A percentile compares a stretch with the other conserved stretches of the same genome.
Conservation (phyloP, 2,888 invertebrate genomes). For the Chymomyza fuscimana region DNA sequence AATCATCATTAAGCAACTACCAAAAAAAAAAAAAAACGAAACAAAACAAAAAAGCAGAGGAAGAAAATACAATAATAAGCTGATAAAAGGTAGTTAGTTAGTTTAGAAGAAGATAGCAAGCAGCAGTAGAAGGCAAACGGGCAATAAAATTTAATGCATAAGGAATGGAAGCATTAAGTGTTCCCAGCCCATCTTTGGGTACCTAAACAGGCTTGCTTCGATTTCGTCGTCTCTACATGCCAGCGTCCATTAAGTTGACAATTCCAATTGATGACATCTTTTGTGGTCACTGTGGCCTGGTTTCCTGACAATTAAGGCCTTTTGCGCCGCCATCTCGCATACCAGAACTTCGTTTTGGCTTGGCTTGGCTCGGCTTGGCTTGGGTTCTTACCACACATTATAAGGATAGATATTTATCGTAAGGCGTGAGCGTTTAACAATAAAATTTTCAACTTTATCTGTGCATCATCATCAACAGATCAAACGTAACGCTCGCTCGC, state of each 20-base stretch:
- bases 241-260: conserved; percentile 53
- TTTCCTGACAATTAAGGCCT: background rate
- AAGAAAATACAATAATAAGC: conserved; percentile 6
- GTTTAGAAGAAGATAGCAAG: too few species aligned
- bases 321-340: background rate
- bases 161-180: background rate
- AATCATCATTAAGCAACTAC: conserved; percentile 11
- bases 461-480: conserved; percentile 42
- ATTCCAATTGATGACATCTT: conserved; percentile 71
- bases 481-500: conserved; percentile 61
- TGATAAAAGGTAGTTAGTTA: background rate
- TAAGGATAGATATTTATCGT: conserved; percentile 52
- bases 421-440: conserved; percentile 49
- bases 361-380: background rate
- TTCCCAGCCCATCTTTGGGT: background rate
- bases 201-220: too few species aligned
- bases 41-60: background rate
- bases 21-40: background rate
- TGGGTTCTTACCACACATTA: background rate
- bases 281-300: conserved; percentile 48
- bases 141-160: conserved; percentile 64
- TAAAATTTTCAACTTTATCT: conserved; percentile 69
- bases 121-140: conserved; percentile 1
- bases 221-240: too few species aligned
- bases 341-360: background rate